Conservation (phyloP, 2,797 vertebrate genomes). For the Glyptemys insculpta region DNA sequence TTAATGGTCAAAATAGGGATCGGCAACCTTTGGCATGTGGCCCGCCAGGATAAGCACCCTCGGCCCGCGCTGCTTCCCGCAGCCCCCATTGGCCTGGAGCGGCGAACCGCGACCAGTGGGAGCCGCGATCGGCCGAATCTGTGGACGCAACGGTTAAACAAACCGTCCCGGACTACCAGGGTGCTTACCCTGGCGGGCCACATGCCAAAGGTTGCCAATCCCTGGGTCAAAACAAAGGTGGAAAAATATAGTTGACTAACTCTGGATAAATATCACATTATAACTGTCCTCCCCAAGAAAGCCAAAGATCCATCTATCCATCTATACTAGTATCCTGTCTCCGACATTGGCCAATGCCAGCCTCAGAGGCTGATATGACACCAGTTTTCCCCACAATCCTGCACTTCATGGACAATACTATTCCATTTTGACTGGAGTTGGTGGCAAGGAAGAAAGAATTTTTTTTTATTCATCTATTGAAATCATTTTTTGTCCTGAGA, state of each 20-base stretch:
- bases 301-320: not conserved
- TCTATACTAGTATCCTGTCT: not conserved
- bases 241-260: not conserved
- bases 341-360: not conserved
- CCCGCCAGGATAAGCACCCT: too few species aligned
- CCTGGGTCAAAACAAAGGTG: not conserved
- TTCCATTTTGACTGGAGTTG: not conserved
- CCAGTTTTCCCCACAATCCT: not conserved
- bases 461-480: conserved; percentile 12
- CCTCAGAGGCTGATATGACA: not conserved
- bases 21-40: too few species aligned
- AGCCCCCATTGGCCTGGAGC: too few species aligned
- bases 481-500: not conserved
- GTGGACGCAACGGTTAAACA: too few species aligned
- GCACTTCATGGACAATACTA: not conserved
- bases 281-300: not conserved
- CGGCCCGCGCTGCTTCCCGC: fast-evolving
- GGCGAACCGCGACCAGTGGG: too few species aligned
- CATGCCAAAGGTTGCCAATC: too few species aligned
- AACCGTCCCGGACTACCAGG: too few species aligned
- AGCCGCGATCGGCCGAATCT: too few species aligned
- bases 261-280: not conserved
- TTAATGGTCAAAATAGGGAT: not conserved
- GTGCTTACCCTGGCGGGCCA: too few species aligned
- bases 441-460: not conserved